Evolutionary conservation across 2,113 vertebrate genomes (phyloP), one percentile per base, ranked within the genome.

Genomic region (Pteropus alecto): DNA sequence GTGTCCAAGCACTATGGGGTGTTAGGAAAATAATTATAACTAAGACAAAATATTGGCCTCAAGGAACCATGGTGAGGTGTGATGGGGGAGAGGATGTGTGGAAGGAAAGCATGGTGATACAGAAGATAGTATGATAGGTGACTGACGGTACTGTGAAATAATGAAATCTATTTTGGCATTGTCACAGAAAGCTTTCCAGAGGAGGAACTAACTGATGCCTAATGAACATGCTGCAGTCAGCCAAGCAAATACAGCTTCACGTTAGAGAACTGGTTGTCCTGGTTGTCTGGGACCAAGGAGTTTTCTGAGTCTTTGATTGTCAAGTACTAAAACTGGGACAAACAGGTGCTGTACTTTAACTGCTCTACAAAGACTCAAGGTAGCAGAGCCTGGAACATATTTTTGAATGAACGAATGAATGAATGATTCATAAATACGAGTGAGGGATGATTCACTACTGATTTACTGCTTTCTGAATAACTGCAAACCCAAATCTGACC

Each of bases 321-420:
- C 85, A 43, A 70, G 70, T 38, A 21, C 15, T 48, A 28, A 92
- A 79, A 58, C 41, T 24, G 51, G 67, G 26, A 41, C 3, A 76
- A 67, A 67, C 0, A 0, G 6, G 13, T 19, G 30, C 30, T 15
- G 18, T 33, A 16, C 15, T 15, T 51, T 51, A 16, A 51, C 51
- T 51, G 51, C 1, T 51, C 51, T 51, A 51, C 48, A 74, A 61
- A 94, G 76, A n/a, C 43, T 68, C 11, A 14, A 77, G 19, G 61
- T 41, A 65, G 54, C 21, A 35, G 16, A 82, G 13, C 28, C 48
- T 82, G 38, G 3, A 1, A 35, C 61, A 43, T 65, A 68, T 14
- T 68, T 94, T 46, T 93, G 61, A 92, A 73, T 90, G 82, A 63
- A 65, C 61, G n/a, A 74, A 58, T 63, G 68, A 38, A 87, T 73